Base-by-base conservation (phyloP, 2,113 vertebrate species). In the Perca fluviatilis region DNA sequence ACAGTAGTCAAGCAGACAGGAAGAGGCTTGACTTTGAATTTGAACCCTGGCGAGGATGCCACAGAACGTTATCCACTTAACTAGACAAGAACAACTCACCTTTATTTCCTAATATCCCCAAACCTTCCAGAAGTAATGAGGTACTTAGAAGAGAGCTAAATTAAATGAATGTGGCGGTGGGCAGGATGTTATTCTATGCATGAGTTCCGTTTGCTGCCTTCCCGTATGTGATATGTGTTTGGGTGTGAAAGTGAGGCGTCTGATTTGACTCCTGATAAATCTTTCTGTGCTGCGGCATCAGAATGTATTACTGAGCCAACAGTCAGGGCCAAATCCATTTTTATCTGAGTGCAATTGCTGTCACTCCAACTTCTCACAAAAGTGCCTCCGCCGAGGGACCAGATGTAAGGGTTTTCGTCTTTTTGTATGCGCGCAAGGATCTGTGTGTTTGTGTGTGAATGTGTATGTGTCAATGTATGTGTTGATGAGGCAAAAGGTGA, bases 221-320 rank as follows among this genome's bases (percentile, higher is more conserved):
- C 60, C 74, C 12, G 27, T 65, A 40, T 87, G 84, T 77, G 90
- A 89, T 88, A 85, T 84, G 82, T 82, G 91, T 89, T 89, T 85
- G 89, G 69, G 72, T 89, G 88, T 91, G 91, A 93, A 92, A 93
- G 85, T 88, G 88, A 89, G 76, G 87, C 77, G 1, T 91, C 88
- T 88, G 92, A 91, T 92, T 89, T 90, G 87, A 87, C 79, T 91
- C 82, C 89, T 84, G 91, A 93, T 93, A 90, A 90, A 90, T 93
- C 88, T 86, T 83, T 74, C 78, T 75, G 75, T 77, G 86, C 86
- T 74, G 86, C 71, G 1, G 84, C 80, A 83, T 91, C 77, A 89
- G 74, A 90, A 92, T 89, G 90, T 77, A 90, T 92, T 85, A 89
- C 87, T 33, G 79, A 88, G 90, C 88, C 90, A 90, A 82, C 83